Conservation (phyloP, 2,113 vertebrate genomes). For the Tilapia sparmanii region DNA sequence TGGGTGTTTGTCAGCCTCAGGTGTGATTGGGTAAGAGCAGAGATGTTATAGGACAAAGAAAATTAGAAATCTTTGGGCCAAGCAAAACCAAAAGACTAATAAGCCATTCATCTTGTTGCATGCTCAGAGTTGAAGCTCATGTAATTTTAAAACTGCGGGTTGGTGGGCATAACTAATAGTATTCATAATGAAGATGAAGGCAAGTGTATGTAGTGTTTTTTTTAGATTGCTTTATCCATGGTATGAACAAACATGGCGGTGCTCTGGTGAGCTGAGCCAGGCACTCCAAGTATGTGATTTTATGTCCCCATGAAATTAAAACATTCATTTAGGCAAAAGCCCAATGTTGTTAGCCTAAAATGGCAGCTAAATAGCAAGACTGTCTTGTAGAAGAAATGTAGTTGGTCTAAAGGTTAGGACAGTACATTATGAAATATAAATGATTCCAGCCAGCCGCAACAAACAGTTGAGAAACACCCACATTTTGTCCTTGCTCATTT, state of each 20-base stretch:
- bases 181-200: neutral
- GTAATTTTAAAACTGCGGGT: neutral
- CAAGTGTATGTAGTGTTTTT: neutral
- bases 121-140: neutral
- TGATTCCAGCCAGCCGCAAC: neutral
- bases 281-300: neutral
- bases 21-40: neutral
- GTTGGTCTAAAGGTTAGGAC: neutral
- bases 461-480: neutral
- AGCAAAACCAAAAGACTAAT: neutral
- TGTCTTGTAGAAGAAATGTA: neutral
- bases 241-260: neutral
- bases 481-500: neutral
- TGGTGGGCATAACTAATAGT: neutral
- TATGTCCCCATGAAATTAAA: neutral
- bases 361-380: neutral
- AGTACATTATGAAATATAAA: neutral
- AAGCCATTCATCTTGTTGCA: neutral
- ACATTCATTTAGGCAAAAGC: neutral
- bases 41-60: neutral
- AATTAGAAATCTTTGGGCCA: neutral
- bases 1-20: neutral
- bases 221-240: neutral
- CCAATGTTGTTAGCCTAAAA: neutral
- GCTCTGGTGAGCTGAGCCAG: neutral